Base-by-base conservation (phyloP, 2,797 vertebrate genomes). In the Austrolebias charrua region DNA sequence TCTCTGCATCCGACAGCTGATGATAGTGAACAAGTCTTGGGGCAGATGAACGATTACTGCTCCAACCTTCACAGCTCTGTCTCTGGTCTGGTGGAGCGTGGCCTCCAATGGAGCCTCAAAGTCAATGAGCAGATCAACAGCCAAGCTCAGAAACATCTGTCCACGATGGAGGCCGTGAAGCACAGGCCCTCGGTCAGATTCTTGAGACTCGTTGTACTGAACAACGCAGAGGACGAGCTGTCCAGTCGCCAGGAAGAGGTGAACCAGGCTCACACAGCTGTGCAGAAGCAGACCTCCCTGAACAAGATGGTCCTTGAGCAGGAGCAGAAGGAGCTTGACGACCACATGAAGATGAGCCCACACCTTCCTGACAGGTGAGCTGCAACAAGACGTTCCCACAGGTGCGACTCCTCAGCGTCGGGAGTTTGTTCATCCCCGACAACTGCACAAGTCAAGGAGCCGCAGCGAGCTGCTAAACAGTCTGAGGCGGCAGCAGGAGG, bases 391-490 rank as follows among this genome's bases (percentile, higher is more conserved):
- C 76, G 35, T 94, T 11, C 91, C 96, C 67, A 98, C 85, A 98
- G 97, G 97, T 59, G 82, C 73, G 1, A 99, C 97, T 5, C 97
- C 97, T 18, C 93, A 96, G 86, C 95, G 96, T 13, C 94, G 87
- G 75, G 92, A 93, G 40, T 98, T 95, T 14, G 47, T 49, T 7
- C 98, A 94, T 61, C 96, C 97, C 10, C 83, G 88, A 48, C 69
- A 83, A 0, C 87, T 98, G 6, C 54, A 67, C 24, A 94, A 89
- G 87, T 86, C 90, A 0, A 87, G 87, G 63, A 90, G 90, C 18
- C 92, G 96, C 33, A 63, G 88, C 0, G 80, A 93, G 38, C 90
- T 98, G 8, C 85, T 97, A 73, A 91, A 93, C 47, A 86, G 90
- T 35, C 83, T 95, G 78, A 91, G 89, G 72, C 80, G 74, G 66